Percentiles rank a stretch among this genome's conserved stretches.
phyloP scores from a whole-genome alignment of 92 coral and sea anemone species.

The Montipora capitata region DNA sequence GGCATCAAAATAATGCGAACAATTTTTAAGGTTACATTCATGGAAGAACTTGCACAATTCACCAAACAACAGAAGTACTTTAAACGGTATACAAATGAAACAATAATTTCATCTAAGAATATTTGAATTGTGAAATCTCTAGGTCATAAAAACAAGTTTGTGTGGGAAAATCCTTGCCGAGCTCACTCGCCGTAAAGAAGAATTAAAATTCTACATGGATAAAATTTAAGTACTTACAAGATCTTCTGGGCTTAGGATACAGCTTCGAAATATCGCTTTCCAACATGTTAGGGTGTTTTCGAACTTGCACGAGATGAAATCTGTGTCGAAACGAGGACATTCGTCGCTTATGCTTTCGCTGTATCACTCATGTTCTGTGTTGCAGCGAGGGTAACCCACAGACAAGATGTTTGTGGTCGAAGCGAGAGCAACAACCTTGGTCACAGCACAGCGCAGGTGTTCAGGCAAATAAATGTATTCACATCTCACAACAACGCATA shows the following conservation, averaged over 20 bases:
- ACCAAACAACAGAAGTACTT: neutral
- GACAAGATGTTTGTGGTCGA: conserved; percentile 42
- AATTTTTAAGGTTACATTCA: neutral
- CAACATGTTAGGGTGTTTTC: conserved; percentile 59
- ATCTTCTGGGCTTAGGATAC: conserved; percentile 46
- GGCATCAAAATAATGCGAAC: no score
- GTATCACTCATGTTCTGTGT: conserved; percentile 5
- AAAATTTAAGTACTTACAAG: conserved; percentile 61
- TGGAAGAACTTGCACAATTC: neutral
- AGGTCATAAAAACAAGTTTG: neutral
- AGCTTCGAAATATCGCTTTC: conserved; percentile 73
- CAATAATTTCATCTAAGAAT: neutral
- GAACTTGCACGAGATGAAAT: conserved; percentile 33
- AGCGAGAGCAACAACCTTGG: conserved; percentile 34
- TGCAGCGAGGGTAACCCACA: neutral
- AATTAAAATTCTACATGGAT: neutral
- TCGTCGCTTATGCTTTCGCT: conserved; percentile 26
- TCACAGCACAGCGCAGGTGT: conserved; percentile 53
- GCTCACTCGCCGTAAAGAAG: neutral
- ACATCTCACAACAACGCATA: conserved; percentile 59
- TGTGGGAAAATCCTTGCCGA: neutral
- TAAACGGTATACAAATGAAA: neutral
- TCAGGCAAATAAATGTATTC: conserved; percentile 44
- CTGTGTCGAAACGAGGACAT: conserved; percentile 43
- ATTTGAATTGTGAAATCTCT: neutral